Evolutionary conservation across 2,888 invertebrate genomes (phyloP).

Genomic region (Mythimna vitellina): DNA sequence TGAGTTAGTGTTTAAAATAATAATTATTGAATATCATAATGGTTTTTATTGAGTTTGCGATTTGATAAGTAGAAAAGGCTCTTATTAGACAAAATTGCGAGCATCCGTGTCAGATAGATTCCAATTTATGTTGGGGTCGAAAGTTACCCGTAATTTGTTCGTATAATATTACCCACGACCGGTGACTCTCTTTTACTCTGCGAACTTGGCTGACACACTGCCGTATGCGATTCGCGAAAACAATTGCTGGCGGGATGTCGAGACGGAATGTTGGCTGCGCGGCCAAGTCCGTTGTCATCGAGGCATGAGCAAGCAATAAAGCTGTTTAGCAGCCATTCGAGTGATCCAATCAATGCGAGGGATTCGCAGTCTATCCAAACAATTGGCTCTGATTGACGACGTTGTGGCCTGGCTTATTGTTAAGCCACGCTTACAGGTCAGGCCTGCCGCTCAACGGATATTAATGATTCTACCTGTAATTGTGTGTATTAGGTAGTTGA

Average conservation of each 20-base stretch:
- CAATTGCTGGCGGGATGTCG: conserved; percentile 38
- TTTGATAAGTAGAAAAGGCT: too few relatives aligned
- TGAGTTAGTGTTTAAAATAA: too few relatives aligned
- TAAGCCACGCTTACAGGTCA: conserved; percentile 40
- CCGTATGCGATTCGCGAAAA: conserved; percentile 29
- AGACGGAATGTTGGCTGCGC: conserved; percentile 53
- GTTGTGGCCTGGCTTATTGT: conserved; percentile 54
- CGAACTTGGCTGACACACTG: too few relatives aligned
- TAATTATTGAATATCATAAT: too few relatives aligned
- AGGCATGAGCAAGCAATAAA: conserved; percentile 52
- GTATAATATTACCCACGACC: too few relatives aligned
- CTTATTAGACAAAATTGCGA: too few relatives aligned
- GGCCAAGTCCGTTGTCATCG: conserved; percentile 54
- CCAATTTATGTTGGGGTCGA: too few relatives aligned
- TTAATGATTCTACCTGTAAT: conserved; percentile 47
- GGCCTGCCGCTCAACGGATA: conserved; percentile 24
- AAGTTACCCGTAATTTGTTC: too few relatives aligned
- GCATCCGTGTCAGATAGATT: too few relatives aligned
- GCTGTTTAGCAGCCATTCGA: conserved; percentile 51
- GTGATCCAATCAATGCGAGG: conserved; percentile 57
- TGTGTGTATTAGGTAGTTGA: conserved; percentile 23
- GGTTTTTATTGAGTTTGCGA: too few relatives aligned
- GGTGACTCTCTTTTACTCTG: too few relatives aligned
- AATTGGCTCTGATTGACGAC: conserved; percentile 64
- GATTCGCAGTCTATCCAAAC: conserved; percentile 54